These are phyloP conservation scores for Vultur gryphus DNA, from an alignment of 2,797 vertebrate genomes.

Conservation along the genomic window DNA sequence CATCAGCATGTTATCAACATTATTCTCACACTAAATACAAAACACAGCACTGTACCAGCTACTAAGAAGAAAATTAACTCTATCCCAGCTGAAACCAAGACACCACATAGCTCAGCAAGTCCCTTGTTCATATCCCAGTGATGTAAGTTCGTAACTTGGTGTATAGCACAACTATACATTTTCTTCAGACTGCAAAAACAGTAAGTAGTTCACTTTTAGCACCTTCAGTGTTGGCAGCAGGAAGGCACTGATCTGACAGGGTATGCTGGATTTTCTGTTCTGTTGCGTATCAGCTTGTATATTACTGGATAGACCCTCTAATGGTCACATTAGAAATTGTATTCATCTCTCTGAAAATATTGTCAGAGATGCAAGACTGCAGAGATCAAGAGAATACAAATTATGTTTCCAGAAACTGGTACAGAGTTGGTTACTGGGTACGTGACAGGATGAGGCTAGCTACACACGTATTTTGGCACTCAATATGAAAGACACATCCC, in stretches of 20 bases:
- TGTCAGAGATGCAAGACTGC: background rate
- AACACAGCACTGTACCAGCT: too few relatives aligned
- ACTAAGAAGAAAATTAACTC: too few relatives aligned
- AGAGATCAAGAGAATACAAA: background rate
- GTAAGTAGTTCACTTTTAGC: background rate
- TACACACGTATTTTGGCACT: background rate
- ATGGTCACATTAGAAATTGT: background rate
- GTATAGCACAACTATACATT: background rate
- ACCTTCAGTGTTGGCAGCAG: background rate
- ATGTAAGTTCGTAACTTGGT: background rate
- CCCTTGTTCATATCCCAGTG: background rate
- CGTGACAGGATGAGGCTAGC: background rate
- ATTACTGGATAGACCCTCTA: background rate
- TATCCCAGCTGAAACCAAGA: too few relatives aligned
- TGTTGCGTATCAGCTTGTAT: background rate
- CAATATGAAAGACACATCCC: background rate
- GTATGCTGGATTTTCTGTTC: background rate
- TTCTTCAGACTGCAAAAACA: background rate
- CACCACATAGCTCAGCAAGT: background rate
- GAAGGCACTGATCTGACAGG: background rate
- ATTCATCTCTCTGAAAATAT: background rate
- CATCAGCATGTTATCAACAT: too few relatives aligned
- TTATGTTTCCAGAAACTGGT: background rate
- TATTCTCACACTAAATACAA: too few relatives aligned
- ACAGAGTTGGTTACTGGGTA: background rate